These are phyloP conservation scores for Eumerus sabulonum DNA, from an alignment of 2,888 invertebrate genomes.

Conservation along the genomic window DNA sequence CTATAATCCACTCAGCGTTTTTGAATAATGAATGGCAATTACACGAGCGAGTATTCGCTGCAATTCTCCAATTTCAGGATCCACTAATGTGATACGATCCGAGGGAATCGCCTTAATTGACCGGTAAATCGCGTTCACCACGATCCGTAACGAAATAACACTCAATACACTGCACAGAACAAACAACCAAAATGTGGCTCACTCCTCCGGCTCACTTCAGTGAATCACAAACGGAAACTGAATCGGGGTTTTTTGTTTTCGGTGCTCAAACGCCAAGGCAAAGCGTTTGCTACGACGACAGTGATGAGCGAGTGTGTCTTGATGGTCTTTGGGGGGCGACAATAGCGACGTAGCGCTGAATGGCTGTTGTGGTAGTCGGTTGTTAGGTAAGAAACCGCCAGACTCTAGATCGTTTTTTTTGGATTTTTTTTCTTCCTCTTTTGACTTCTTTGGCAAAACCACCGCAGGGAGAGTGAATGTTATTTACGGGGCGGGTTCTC, in stretches of 20 bases:
- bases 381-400: conserved; percentile 37
- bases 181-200: neutral
- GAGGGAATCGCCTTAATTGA: neutral
- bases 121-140: conserved; percentile 12
- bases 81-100: too few species aligned
- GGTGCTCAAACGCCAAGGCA: conserved; percentile 9
- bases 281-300: conserved; percentile 23
- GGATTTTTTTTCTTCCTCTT: conserved; percentile 16
- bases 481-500: conserved; percentile 16
- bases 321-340: too few species aligned
- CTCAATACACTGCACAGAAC: conserved; percentile 9
- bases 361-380: conserved; percentile 46
- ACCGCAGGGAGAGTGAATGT: conserved; percentile 19
- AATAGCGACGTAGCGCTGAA: conserved; percentile 4
- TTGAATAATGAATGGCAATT: conserved; percentile 43
- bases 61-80: neutral
- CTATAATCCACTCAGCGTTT: neutral
- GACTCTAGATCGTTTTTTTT: conserved; percentile 18
- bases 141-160: conserved; percentile 8
- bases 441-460: conserved; percentile 21
- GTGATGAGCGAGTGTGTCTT: conserved; percentile 5
- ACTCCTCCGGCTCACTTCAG: conserved; percentile 37
- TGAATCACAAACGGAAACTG: conserved; percentile 68
- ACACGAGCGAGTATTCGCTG: neutral
- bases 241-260: conserved; percentile 56